These are phyloP conservation scores for Adelges cooleyi DNA, from an alignment of 1,140 invertebrate species.

Conservation along the genomic window DNA sequence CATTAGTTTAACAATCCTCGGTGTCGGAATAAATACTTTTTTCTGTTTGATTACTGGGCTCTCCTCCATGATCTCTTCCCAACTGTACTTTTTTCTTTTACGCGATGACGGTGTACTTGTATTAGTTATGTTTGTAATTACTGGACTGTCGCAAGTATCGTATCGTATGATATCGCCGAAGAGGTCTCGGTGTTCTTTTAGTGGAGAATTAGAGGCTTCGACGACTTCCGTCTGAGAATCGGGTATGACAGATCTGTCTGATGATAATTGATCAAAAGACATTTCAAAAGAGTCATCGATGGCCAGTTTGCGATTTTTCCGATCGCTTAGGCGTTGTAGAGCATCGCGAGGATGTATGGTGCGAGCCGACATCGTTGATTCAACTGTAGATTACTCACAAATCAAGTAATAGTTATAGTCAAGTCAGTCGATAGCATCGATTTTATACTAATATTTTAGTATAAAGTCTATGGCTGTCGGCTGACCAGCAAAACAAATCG, in stretches of 20 bases:
- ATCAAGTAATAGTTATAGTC: no score
- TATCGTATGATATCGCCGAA: conserved; percentile 2
- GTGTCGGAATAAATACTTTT: neutral
- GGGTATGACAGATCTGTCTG: neutral
- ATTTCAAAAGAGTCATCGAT: neutral
- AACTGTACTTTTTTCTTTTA: neutral
- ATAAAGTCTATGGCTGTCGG: no score
- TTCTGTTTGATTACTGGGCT: neutral
- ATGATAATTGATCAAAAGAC: neutral
- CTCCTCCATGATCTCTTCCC: neutral
- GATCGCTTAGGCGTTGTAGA: conserved; percentile 4
- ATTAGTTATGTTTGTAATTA: neutral
- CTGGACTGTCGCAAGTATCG: neutral
- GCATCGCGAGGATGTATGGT: neutral
- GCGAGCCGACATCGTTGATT: neutral
- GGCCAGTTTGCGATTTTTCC: conserved; percentile 12
- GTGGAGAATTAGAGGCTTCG: neutral
- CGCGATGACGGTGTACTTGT: neutral
- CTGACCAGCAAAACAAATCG: no score
- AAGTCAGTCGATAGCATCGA: no score
- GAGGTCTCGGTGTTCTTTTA: neutral
- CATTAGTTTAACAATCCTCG: neutral
- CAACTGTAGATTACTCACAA: no score
- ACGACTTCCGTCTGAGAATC: neutral
- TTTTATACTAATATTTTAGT: no score